Evolutionary conservation across 2,797 vertebrate genomes (phyloP), one percentile per base, ranked within the genome.

Genomic region (Telmatherina bonti): DNA sequence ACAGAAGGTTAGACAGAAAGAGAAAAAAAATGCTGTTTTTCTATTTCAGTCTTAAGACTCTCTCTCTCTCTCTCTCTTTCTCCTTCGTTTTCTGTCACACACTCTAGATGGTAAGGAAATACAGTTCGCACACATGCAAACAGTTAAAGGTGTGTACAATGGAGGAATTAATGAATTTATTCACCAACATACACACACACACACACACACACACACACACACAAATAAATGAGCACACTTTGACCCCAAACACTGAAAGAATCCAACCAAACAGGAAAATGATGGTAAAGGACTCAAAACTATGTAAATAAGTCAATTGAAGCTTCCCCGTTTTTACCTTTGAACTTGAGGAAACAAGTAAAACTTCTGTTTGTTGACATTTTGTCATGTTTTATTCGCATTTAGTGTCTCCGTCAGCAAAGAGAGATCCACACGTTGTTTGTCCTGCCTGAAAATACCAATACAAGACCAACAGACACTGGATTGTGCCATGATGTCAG

Each of bases 401-500:
- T 69, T 62, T 29, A 67, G 24, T 45, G 47, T 22, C 73, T 33
- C 67, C 33, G 45, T 36, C 33, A 78, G 27, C 78, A 45, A 45
- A 61, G 22, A 47, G 24, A 49, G n/a, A 62, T 65, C 58, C 53
- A 66, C 41, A 62, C 62, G 64, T 18, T 51, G 71, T 63, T 61
- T 69, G 71, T 77, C 58, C 56, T 38, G 36, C 41, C 27, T 24
- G 43, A 70, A 79, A 49, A 53, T 66, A 74, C 29, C 82, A 80
- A 89, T 84, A 62, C 35, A 51, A 20, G 41, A 22, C 80, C 72
- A 85, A 62, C 57, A 38, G 60, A 64, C 77, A 63, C 59, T 16
- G 2, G 13, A 64, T 67, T 66, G 80, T 85, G 83, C 85, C 82
- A 76, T 88, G 82, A 89, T 87, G 80, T 86, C 84, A 87, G 76